Evolutionary conservation across 2,888 invertebrate species (phyloP), one percentile per base, ranked within the genome.

Genomic region (Parnassius smintheus): DNA sequence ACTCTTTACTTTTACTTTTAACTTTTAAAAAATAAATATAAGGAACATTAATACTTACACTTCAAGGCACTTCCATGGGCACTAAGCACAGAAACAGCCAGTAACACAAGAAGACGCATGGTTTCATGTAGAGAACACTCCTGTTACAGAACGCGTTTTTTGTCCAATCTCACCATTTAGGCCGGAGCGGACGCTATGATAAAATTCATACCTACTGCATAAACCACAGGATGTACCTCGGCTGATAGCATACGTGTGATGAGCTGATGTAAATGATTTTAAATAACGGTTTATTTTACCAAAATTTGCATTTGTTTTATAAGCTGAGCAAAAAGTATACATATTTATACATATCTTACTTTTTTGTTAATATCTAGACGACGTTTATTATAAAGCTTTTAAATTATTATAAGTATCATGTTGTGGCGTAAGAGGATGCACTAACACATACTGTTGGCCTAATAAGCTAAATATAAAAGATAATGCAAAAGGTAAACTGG

Each of bases 141-240:
- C 52, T 42, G 50, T 57, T 50, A 56, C 65, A 50, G 60, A 62
- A 66, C 35, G 60, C 60, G 54, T 61, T 59, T 13, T 63, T 53
- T 49, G 54, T 59, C 52, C 55, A 52, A 61, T 53, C 62, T 62
- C 65, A 61, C 64, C 61, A 71, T 73, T 73, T 69, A 66, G 71
- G 69, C 66, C 67, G 67, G 66, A 59, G 66, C 73, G 81, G 81
- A 81, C 72, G 75, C 10, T 49, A 25, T 49, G 65, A 68, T 68
- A 67, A 66, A 61, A 61, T 62, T 55, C 69, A 69, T 72, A 72
- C 65, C 64, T 62, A 54, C 46, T 70, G 61, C 69, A 75, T 83
- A 81, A 85, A 84, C 84, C 84, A 70, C 83, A 85, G 86, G 86
- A 86, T 75, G 83, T 73, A 68, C 60, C 41, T 48, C 70, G 7